phyloP scores from a whole-genome alignment of 2,113 vertebrate genomes.

The Cervus canadensis region DNA sequence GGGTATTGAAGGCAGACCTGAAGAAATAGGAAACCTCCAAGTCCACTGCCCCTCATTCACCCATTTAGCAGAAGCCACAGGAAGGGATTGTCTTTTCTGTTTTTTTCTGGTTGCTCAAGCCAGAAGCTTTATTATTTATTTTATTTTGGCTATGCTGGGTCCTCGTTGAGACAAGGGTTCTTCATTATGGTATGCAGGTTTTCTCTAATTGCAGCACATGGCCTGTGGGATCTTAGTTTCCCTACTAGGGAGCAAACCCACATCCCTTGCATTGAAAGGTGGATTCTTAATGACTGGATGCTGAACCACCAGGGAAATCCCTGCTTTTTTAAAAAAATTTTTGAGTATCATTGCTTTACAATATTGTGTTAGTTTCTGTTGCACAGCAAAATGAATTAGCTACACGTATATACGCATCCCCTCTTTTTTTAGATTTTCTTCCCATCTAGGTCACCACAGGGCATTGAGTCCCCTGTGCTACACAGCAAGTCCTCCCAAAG shows the following conservation, averaged over 20 bases:
- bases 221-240: not conserved
- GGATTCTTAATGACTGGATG: not conserved
- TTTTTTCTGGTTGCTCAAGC: not conserved
- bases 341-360: not conserved
- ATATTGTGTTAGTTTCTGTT: not conserved
- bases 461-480: not conserved
- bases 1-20: not conserved
- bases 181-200: not conserved
- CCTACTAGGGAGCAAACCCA: not conserved
- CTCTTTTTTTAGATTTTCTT: not conserved
- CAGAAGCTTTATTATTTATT: not conserved
- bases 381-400: not conserved
- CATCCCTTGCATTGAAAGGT: not conserved
- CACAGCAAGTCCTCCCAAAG: not conserved
- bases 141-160: not conserved
- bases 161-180: accelerated
- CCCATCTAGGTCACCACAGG: not conserved
- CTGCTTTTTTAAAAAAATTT: not conserved
- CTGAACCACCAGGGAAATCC: not conserved
- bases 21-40: not conserved
- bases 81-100: not conserved
- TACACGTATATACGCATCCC: not conserved
- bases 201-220: not conserved
- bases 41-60: not conserved
- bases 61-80: not conserved